A percentile compares a stretch with the other conserved stretches of the same genome.
Conservation (phyloP, 2,113 vertebrate genomes). For the Forbesichthys papilliferus region DNA sequence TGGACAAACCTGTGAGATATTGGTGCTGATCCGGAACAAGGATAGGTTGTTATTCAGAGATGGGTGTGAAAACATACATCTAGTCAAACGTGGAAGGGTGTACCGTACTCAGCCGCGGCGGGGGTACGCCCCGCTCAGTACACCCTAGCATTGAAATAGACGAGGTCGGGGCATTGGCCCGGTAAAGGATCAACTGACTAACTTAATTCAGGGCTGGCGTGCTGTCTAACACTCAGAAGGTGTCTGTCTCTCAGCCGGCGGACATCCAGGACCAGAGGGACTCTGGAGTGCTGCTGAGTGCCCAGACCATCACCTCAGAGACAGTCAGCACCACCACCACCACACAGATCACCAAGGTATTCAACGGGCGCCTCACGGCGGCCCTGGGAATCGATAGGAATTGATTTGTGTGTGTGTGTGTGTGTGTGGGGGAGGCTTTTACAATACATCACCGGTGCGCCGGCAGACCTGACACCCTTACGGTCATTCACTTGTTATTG, state of each 20-base stretch:
- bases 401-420: not conserved
- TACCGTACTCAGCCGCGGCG: too few species aligned
- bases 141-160: too few species aligned
- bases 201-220: not conserved
- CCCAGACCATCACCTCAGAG: conserved; percentile 97
- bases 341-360: conserved; percentile 98
- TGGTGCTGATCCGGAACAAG: too few species aligned
- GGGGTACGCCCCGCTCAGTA: too few species aligned
- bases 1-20: too few species aligned
- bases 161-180: too few species aligned
- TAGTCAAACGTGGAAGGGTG: too few species aligned
- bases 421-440: not conserved
- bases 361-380: not conserved
- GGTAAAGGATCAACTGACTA: too few species aligned
- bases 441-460: not conserved
- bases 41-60: too few species aligned
- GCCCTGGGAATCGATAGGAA: not conserved
- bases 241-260: conserved; percentile 78
- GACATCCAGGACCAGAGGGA: conserved; percentile 84
- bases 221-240: conserved; percentile 28
- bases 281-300: conserved; percentile 88
- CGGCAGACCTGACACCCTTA: not conserved
- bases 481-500: too few species aligned
- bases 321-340: conserved; percentile 97
- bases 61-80: too few species aligned